phyloP scores from a whole-genome alignment of 2,797 vertebrate species.

The Telmatherina bonti region DNA sequence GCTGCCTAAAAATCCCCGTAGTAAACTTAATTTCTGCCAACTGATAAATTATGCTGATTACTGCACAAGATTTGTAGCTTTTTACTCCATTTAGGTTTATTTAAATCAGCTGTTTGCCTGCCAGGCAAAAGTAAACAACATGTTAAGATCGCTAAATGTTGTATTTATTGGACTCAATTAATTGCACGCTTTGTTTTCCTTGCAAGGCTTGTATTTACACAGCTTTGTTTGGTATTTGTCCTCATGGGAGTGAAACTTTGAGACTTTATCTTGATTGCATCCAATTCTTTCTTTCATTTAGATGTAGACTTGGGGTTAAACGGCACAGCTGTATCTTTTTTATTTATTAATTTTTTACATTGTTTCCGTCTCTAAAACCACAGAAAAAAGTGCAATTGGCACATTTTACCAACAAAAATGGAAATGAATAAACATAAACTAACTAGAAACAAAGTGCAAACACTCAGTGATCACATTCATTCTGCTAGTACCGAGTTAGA shows the following conservation, averaged over 20 bases:
- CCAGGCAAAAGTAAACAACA: neutral
- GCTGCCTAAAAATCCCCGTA: neutral
- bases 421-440: too few relatives aligned
- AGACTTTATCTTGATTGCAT: neutral
- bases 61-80: neutral
- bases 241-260: slow-evolving; percentile 4
- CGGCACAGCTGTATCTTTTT: neutral
- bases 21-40: slow-evolving; percentile 2
- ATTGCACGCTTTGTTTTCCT: neutral
- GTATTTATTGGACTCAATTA: neutral
- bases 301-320: neutral
- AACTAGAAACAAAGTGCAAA: too few relatives aligned
- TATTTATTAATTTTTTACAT: neutral
- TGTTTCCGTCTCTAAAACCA: too few relatives aligned
- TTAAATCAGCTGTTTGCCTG: slow-evolving; percentile 1
- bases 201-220: neutral
- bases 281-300: slow-evolving; percentile 16
- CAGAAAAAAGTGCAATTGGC: too few relatives aligned
- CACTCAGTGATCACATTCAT: too few relatives aligned
- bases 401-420: too few relatives aligned
- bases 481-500: too few relatives aligned
- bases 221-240: slow-evolving; percentile 14
- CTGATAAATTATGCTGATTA: slow-evolving; percentile 2
- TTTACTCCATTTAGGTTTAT: slow-evolving; percentile 1
- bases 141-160: neutral